Evolutionary conservation across 2,797 vertebrate genomes (phyloP).

Genomic region (Anomalospiza imberbis): DNA sequence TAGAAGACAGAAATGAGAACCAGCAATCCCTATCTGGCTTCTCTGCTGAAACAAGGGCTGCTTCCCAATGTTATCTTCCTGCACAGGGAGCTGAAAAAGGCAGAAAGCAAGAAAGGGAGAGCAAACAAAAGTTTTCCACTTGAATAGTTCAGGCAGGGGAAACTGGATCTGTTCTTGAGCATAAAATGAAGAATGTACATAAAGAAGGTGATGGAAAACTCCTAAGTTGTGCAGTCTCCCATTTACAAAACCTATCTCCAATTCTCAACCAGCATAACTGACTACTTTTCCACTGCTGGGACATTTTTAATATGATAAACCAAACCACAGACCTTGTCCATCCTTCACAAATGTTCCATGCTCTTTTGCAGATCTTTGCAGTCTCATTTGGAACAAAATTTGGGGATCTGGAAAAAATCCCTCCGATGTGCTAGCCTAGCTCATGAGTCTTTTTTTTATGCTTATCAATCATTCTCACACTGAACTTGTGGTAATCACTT

Average conservation of each 20-base stretch:
- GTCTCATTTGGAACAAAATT: neutral
- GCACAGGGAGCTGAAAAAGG: neutral
- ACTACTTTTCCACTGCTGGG: neutral
- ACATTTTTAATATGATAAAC: neutral
- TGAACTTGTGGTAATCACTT: neutral
- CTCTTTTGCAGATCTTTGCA: neutral
- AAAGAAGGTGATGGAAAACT: neutral
- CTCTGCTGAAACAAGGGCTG: neutral
- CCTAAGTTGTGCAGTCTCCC: neutral
- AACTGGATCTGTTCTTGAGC: neutral
- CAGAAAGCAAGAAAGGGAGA: neutral
- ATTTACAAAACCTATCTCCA: neutral
- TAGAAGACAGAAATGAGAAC: neutral
- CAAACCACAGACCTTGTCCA: neutral
- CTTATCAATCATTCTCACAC: neutral
- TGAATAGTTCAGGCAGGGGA: neutral
- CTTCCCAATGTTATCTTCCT: neutral
- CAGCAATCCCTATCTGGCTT: neutral
- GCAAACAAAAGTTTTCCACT: neutral
- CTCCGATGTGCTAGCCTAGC: neutral
- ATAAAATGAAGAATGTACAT: neutral
- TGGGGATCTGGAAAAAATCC: neutral
- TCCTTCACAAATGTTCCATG: accelerated
- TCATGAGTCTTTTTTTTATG: neutral
- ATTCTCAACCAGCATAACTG: neutral